Base-by-base conservation (phyloP, 1,140 invertebrate genomes). In the Tetramorium simillimum region DNA sequence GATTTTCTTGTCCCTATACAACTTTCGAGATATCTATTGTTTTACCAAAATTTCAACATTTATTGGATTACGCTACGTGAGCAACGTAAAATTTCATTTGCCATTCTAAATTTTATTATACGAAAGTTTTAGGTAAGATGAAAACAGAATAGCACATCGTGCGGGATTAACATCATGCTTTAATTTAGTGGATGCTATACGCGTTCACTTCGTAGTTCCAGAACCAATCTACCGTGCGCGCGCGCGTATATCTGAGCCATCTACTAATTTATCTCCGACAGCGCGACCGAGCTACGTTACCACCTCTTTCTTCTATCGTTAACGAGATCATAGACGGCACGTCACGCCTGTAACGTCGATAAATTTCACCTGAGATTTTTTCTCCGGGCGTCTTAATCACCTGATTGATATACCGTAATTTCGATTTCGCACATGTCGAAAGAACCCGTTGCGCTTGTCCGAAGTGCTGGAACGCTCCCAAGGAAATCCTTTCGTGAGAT, bases 221-320 rank as follows among this genome's bases (percentile, higher is more conserved):
- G 24, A 86, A 78, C 33, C 81, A 88, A 88, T 89, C 62, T 86
- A 49, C 51, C 70, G 24, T 89, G 85, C 77, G 63, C 18, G 18
- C 16, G 72, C 24, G 60, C 43, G 33, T 76, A 76, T 77, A 24
- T 78, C 69, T 37, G 69, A 58, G 2, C 70, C 53, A 89, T 89
- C 88, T 78, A 62, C 56, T 60, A 88, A 85, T 88, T 88, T 89
- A 89, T 89, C 69, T 84, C 75, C 78, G 81, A 78, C 88, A 60
- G 18, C 70, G 65, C 16, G 49, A 77, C 63, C 86, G 62, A 69
- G 70, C 69, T 69, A 77, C 46, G 82, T 72, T 86, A 81, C 69
- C 69, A 28, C 56, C 85, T 63, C 49, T 37, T 82, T 73, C 5
- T 49, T 82, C 70, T 90, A 89, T 90, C 89, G 58, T 49, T 87